Conservation (phyloP, 2,888 invertebrate genomes). For the Heliconius ethilla region DNA sequence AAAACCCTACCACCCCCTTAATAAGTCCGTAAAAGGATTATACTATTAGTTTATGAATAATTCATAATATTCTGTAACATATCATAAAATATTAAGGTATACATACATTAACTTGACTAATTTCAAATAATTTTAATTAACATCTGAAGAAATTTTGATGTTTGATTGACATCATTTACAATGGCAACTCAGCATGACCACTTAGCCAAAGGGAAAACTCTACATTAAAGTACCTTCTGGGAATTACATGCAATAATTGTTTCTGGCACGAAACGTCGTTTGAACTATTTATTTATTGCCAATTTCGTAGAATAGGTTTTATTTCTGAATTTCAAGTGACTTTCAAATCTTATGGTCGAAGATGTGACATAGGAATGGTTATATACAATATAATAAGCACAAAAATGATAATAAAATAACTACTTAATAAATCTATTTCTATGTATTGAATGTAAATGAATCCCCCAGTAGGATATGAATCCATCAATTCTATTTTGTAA, state of each 20-base stretch:
- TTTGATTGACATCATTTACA: slow-evolving; percentile 22
- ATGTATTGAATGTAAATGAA: too few species aligned
- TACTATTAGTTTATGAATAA: slow-evolving; percentile 7
- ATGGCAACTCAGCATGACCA: slow-evolving; percentile 19
- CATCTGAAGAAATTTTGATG: slow-evolving; percentile 20
- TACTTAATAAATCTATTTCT: too few species aligned
- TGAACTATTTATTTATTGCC: slow-evolving; percentile 24
- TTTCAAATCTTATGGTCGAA: too few species aligned
- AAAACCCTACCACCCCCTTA: too few species aligned
- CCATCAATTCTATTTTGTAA: not conserved
- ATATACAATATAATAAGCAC: not conserved
- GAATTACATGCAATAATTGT: slow-evolving; percentile 36
- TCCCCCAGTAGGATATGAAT: too few species aligned
- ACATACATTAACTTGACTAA: not conserved
- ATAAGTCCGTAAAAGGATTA: too few species aligned
- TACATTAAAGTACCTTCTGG: slow-evolving; percentile 36
- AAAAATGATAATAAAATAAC: not conserved
- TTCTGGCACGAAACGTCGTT: slow-evolving; percentile 34
- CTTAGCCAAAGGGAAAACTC: slow-evolving; percentile 37
- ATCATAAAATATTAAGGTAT: not conserved
- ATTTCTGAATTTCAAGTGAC: not conserved
- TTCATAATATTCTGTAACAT: not conserved
- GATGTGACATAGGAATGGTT: not conserved
- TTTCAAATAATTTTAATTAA: not conserved
- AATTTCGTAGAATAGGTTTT: slow-evolving; percentile 13